A percentile compares a stretch with the other conserved stretches of the same genome.
phyloP scores from a whole-genome alignment of 1,140 invertebrate species.

The Sesamia nonagrioides region DNA sequence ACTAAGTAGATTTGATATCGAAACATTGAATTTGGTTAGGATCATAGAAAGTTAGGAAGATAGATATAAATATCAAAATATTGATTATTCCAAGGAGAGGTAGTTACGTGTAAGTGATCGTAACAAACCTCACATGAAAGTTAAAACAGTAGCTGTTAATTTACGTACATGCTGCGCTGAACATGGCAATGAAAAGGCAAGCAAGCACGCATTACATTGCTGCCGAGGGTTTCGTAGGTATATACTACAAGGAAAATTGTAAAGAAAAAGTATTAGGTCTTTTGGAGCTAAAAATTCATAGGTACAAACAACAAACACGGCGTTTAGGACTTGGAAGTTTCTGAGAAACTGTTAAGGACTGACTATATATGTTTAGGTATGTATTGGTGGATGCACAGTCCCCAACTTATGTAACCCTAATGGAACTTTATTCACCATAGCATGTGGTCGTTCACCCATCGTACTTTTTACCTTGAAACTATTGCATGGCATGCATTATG shows the following conservation, averaged over 20 bases:
- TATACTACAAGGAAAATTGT: background rate
- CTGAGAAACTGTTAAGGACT: background rate
- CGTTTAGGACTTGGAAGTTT: background rate
- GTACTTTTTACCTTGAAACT: constrained; percentile 13
- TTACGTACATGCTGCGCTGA: constrained; percentile 19
- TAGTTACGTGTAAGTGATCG: background rate
- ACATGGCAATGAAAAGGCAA: constrained; percentile 15
- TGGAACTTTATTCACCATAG: background rate
- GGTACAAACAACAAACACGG: background rate
- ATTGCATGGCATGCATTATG: constrained; percentile 44
- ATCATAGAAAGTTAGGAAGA: background rate
- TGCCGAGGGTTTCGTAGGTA: background rate
- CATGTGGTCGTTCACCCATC: constrained; percentile 42
- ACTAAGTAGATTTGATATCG: no score
- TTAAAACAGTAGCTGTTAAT: constrained; percentile 6
- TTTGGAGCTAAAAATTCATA: background rate
- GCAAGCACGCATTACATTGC: background rate
- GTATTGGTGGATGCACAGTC: background rate
- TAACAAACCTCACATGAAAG: constrained; percentile 10
- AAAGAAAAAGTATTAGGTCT: background rate
- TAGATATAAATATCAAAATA: background rate
- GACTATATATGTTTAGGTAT: background rate
- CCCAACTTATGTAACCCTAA: constrained; percentile 23
- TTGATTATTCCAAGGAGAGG: background rate
- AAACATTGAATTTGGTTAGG: no score